These are phyloP conservation scores for Caenorhabditis sp. DNA, from an alignment of 2,888 invertebrate species.

Conservation along the genomic window DNA sequence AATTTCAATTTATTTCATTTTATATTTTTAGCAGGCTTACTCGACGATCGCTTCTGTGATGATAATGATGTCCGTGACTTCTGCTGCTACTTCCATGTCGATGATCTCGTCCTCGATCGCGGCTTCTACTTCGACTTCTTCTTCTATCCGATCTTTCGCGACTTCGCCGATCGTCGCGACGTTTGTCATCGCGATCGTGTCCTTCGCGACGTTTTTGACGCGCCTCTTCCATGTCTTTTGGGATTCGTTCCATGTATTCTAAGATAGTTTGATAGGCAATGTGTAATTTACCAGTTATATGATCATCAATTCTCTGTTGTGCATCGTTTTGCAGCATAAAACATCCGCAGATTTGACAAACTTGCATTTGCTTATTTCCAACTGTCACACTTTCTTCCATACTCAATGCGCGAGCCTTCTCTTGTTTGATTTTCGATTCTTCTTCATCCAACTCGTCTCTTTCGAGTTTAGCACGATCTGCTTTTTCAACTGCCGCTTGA, in stretches of 20 bases:
- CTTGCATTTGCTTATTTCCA: constrained; percentile 50
- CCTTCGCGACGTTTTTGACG: constrained; percentile 11
- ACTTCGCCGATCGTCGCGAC: not conserved
- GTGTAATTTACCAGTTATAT: constrained; percentile 52
- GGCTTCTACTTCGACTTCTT: constrained; percentile 1
- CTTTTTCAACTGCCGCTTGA: constrained; percentile 40
- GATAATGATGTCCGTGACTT: constrained; percentile 6
- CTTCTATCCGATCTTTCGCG: not conserved
- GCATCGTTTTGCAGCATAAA: constrained; percentile 55
- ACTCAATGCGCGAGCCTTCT: constrained; percentile 30
- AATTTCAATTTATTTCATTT: not conserved
- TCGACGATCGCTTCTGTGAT: constrained; percentile 12
- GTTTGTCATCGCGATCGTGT: not conserved
- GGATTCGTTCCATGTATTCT: constrained; percentile 19
- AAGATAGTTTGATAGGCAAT: constrained; percentile 44
- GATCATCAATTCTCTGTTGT: constrained; percentile 51
- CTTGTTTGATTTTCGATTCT: constrained; percentile 23
- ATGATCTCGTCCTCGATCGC: not conserved
- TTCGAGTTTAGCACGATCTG: constrained; percentile 37
- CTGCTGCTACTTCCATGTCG: not conserved
- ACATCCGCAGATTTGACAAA: constrained; percentile 51
- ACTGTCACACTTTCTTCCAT: constrained; percentile 44
- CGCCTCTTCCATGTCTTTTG: constrained; percentile 14
- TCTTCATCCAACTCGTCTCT: constrained; percentile 29
- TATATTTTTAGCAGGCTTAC: not conserved